phyloP scores from a whole-genome alignment of 92 coral and sea anemone species.

The Phymanthus crucifer region DNA sequence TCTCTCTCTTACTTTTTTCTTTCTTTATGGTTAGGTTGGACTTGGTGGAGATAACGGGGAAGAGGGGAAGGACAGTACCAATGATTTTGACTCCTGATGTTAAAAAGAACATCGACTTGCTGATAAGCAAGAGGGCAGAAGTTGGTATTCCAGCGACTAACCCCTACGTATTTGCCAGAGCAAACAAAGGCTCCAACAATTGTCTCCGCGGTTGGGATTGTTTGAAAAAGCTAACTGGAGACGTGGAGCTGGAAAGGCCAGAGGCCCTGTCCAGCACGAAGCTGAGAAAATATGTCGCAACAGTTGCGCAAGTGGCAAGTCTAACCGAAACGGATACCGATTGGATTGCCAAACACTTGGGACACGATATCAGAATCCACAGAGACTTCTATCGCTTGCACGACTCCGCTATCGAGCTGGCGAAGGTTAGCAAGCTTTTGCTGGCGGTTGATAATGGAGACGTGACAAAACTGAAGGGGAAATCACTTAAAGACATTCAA shows the following conservation, averaged over 20 bases:
- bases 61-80: conserved; percentile 9
- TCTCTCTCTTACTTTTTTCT: neutral
- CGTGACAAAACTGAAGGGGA: too few relatives aligned
- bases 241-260: neutral
- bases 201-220: neutral
- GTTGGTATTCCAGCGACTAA: neutral
- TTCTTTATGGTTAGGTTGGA: conserved; percentile 5
- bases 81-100: neutral
- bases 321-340: too few relatives aligned
- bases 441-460: too few relatives aligned
- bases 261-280: neutral
- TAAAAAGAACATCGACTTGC: neutral
- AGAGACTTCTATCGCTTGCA: too few relatives aligned
- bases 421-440: too few relatives aligned
- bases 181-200: neutral
- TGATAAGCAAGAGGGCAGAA: neutral
- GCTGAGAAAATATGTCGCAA: too few relatives aligned
- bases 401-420: too few relatives aligned
- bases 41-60: conserved; percentile 19
- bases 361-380: too few relatives aligned
- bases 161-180: neutral
- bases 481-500: too few relatives aligned
- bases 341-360: too few relatives aligned
- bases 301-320: too few relatives aligned
- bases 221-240: neutral